A percentile compares a stretch with the other conserved stretches of the same genome.
These are phyloP conservation scores for Elegia similella DNA, from an alignment of 2,888 invertebrate genomes.

Conservation along the genomic window DNA sequence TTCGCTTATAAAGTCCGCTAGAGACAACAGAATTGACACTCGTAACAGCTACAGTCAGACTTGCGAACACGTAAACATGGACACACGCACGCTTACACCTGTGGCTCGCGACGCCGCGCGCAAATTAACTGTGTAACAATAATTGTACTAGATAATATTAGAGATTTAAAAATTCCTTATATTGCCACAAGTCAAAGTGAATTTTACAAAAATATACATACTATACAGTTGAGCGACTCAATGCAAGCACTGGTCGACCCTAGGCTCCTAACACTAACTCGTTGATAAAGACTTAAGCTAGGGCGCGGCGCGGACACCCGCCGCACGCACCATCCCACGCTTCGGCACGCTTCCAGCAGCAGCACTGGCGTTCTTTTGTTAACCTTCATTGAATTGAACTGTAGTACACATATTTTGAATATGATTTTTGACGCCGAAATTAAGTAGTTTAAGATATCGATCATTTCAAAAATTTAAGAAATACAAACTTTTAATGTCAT, in stretches of 20 bases:
- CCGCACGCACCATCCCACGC: background rate
- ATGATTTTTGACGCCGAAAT: no score
- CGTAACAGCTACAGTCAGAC: background rate
- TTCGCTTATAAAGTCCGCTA: background rate
- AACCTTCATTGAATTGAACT: no score
- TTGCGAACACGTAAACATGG: background rate
- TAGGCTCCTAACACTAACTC: conserved; percentile 67
- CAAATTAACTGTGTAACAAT: conserved; percentile 54
- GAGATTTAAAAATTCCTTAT: conserved; percentile 67
- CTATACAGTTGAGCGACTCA: conserved; percentile 76
- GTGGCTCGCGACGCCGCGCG: conserved; percentile 13
- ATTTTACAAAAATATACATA: conserved; percentile 81
- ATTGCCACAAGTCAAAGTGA: conserved; percentile 76
- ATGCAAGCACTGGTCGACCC: conserved; percentile 57
- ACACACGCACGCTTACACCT: background rate
- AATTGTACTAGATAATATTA: conserved; percentile 73
- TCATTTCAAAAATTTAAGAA: no score
- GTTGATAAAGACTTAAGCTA: conserved; percentile 70
- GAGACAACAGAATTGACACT: background rate
- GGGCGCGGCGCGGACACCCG: conserved; percentile 7
- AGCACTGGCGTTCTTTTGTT: no score
- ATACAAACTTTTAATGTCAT: no score
- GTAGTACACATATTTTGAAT: no score
- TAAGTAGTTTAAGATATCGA: no score
- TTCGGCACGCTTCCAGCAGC: background rate